Evolutionary conservation across 2,888 invertebrate species (phyloP), one percentile per base, ranked within the genome.

Genomic region (Halocaridina rubra): DNA sequence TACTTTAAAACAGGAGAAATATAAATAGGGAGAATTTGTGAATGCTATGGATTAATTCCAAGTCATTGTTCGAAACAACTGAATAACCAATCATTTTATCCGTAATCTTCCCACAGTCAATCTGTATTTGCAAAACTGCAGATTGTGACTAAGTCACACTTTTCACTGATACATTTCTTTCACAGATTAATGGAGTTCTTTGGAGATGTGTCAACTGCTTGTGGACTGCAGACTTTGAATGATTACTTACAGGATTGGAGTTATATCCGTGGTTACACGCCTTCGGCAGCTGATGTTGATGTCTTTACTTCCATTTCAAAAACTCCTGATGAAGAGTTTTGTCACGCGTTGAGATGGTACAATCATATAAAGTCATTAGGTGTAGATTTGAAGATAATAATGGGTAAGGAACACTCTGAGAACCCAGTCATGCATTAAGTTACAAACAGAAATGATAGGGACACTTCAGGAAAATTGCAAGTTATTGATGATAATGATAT

Each of bases 311-410:
- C 79, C 13, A 53, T 88, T 33, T 24, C 72, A 29, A 46, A 61
- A 1, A 93, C 94, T 24, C 96, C 96, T 86, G 92, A 93, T 79
- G 92, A 92, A 57, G 93, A 92, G 88, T 92, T 93, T 76, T 92
- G 94, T 24, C 94, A 97, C 90, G 95, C 94, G 84, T 93, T 96
- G 33, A 94, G 98, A 89, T 98, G 98, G 98, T 98, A 96, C 93
- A 96, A 95, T 90, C 97, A 98, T 90, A 97, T 98, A 90, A 95
- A 95, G 86, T 97, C 97, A 0, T 97, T 95, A 90, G 93, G 94
- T 74, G 91, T 90, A 79, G 91, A 91, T 77, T 89, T 95, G 24
- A 94, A 94, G 27, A 95, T 96, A 90, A 94, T 95, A 89, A 93
- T 93, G 90, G 90, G 91, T 8, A 92, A 93, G 82, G 91, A 91